phyloP scores from a whole-genome alignment of 2,888 invertebrate genomes.

The Cacoxenus indagator region DNA sequence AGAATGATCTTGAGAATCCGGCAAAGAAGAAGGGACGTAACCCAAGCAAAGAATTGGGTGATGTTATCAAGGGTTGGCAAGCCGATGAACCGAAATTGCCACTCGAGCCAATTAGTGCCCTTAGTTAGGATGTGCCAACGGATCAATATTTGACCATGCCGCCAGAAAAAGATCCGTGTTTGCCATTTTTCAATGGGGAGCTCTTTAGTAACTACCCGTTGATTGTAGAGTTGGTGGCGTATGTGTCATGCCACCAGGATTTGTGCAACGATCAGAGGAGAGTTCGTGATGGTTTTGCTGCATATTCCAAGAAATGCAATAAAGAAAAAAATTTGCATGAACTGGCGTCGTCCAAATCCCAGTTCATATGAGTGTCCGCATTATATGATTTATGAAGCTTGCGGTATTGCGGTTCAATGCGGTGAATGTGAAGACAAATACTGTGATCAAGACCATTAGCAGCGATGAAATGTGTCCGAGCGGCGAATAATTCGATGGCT shows the following conservation, averaged over 20 bases:
- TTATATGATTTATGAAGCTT: constrained; percentile 65
- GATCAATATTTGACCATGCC: constrained; percentile 73
- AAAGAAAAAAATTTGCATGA: constrained; percentile 79
- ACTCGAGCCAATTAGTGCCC: no score
- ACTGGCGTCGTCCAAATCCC: constrained; percentile 77
- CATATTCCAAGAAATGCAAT: constrained; percentile 82
- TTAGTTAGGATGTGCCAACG: constrained; percentile 71
- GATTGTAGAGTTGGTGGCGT: constrained; percentile 79
- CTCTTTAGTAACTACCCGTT: constrained; percentile 80
- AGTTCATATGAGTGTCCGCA: constrained; percentile 77
- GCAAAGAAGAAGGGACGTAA: constrained; percentile 59
- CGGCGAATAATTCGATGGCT: constrained; percentile 78
- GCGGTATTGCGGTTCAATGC: constrained; percentile 67
- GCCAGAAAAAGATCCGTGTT: constrained; percentile 78
- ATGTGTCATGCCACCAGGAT: constrained; percentile 80
- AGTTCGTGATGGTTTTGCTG: constrained; percentile 77
- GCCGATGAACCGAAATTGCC: constrained; percentile 72
- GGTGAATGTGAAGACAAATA: constrained; percentile 58
- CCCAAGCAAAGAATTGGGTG: constrained; percentile 45
- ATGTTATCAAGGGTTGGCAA: constrained; percentile 75
- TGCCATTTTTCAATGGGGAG: constrained; percentile 74
- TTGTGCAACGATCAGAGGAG: constrained; percentile 75
- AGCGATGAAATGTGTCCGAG: constrained; percentile 70
- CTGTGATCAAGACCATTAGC: constrained; percentile 53
- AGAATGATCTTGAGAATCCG: constrained; percentile 74